phyloP scores from a whole-genome alignment of 1,140 invertebrate genomes.

The Pteromalus puparum region DNA sequence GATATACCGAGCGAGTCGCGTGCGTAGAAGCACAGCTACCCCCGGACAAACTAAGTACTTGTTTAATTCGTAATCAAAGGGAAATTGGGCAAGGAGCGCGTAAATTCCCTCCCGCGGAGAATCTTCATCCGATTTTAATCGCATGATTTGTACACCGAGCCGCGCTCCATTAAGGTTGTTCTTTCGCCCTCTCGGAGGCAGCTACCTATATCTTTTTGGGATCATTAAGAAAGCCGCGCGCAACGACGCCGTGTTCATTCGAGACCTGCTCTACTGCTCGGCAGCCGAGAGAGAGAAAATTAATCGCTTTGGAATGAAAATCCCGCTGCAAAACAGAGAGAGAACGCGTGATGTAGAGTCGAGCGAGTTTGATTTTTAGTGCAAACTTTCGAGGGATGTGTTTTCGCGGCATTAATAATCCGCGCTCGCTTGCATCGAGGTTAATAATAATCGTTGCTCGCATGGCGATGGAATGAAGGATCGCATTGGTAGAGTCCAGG shows the following conservation, averaged over 20 bases:
- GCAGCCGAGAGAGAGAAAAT: not conserved
- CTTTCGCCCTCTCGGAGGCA: not conserved
- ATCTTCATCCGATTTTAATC: slow-evolving; percentile 4
- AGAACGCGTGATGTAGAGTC: not conserved
- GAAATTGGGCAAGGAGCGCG: slow-evolving; percentile 41
- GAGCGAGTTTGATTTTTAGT: not conserved
- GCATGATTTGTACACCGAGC: slow-evolving; percentile 18
- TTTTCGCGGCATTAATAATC: no score
- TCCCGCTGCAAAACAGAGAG: not conserved
- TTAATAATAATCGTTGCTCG: no score
- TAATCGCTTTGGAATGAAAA: slow-evolving; percentile 1
- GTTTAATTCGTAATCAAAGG: slow-evolving; percentile 40
- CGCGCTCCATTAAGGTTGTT: slow-evolving; percentile 28
- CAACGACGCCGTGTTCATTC: not conserved
- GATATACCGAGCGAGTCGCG: slow-evolving; percentile 3
- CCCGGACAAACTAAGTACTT: slow-evolving; percentile 18
- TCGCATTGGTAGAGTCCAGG: not conserved
- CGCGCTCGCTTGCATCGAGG: no score
- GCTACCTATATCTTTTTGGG: not conserved
- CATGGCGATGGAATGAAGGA: not conserved
- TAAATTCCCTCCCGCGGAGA: not conserved
- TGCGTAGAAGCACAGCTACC: no score
- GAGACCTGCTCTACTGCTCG: not conserved
- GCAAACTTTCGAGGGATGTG: not conserved
- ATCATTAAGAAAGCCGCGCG: slow-evolving; percentile 7